Evolutionary conservation across 2,888 invertebrate genomes (phyloP), one percentile per base, ranked within the genome.

Genomic region (Volucella bombylans): DNA sequence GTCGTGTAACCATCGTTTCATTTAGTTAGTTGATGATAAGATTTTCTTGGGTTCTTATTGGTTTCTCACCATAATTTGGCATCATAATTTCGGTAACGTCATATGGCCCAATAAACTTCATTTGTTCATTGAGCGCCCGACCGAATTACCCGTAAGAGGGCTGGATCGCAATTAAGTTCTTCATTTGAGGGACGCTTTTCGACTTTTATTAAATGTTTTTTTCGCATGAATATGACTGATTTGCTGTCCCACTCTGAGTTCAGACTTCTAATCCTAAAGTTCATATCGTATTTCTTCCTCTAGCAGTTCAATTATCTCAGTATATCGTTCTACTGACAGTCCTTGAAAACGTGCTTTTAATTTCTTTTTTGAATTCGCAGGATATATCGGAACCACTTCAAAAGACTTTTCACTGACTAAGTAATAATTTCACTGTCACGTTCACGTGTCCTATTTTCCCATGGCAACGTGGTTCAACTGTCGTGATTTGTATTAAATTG

Each of bases 331-430:
- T 11, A 4, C 2, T 49, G 12, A 14, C 14, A 59, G 59, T 15
- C 12, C 59, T 59, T 39, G 15, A 41, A 10, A 59, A n/a, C 41
- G 59, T 59, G 15, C 8, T 41, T 41, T 15, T 59, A 18, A 55
- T 59, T 18, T 39, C 59, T 41, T 59, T 59, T 59, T 41, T 39
- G 14, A 59, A n/a, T 59, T 59, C n/a, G n/a, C n/a, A n/a, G n/a
- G n/a, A n/a, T n/a, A n/a, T n/a, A n/a, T n/a, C n/a, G 41, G 41
- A 41, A 59, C 59, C 59, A 59, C 23, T 61, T 39, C 14, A 14
- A 10, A n/a, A 39, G 38, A 9, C 15, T 39, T 57, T 38, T n/a
- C 8, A 50, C 18, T 50, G 50, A 50, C 18, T 54, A 31, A 54
- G 31, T 12, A 54, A 6, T 11, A 31, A 31, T 54, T 54, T 54